Base-by-base conservation (phyloP, 2,888 invertebrate genomes). In the Xestia ashworthii region DNA sequence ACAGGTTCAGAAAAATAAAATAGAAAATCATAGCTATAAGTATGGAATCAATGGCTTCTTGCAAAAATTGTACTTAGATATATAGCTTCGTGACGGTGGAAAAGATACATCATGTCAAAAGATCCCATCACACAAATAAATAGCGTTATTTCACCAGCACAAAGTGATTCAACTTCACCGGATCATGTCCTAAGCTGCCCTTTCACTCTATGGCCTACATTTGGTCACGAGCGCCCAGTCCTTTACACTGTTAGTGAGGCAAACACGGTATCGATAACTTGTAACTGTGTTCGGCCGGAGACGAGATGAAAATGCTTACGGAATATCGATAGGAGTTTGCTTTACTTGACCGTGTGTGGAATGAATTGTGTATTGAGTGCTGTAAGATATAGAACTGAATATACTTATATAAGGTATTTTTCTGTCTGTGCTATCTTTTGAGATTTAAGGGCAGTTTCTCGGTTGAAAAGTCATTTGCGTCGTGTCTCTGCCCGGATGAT, bases 121-220 rank as follows among this genome's bases (percentile, higher is more conserved):
- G 73, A 74, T 84, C 46, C n/a, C 32, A 72, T 69, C 65, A 19
- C 12, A 62, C 41, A 46, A 72, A 74, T 74, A 77, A 72, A 50
- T 64, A 19, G 62, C 70, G 58, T 78, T 84, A 74, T 78, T 81
- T 75, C 81, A 71, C 58, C 11, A 46, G 66, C 67, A 69, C 55
- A 75, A 78, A 78, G 41, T 84, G 65, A 71, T 78, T 74, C 73
- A 71, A 78, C 78, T 81, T 48, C 70, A 65, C 25, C 41, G 53
- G 62, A 84, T 78, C 72, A 71, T 81, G 90, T 92, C 89, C 91
- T 90, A 85, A 83, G 85, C 81, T 85, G 91, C 93, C 95, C 95
- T 95, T 95, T 95, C 95, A 95, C 95, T 94, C 87, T 85, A 89
- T 93, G 94, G 83, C 93, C 94, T 92, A 94, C 91, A 93, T 95